phyloP scores from a whole-genome alignment of 2,797 vertebrate species.

The Gallirallus australis region DNA sequence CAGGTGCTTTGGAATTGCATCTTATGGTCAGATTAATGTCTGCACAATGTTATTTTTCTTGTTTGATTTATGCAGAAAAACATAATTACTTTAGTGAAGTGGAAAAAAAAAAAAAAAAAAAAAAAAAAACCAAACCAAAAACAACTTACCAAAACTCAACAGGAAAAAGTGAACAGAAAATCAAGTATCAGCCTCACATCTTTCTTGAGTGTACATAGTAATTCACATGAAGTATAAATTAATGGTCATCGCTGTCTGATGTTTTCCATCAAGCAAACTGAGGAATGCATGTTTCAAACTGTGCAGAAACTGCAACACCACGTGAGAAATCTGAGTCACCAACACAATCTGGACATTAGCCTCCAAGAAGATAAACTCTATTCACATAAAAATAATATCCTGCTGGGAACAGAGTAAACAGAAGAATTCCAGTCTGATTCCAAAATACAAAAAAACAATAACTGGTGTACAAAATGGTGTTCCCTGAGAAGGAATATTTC shows the following conservation, averaged over 20 bases:
- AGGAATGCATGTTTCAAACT: background rate
- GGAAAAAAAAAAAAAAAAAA: background rate
- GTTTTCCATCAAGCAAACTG: background rate
- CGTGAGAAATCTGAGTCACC: background rate
- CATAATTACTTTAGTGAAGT: background rate
- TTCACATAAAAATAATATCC: background rate
- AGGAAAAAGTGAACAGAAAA: background rate
- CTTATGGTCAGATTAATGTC: background rate
- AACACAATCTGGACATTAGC: background rate
- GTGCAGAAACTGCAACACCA: background rate
- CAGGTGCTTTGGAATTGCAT: background rate
- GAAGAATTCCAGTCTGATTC: background rate
- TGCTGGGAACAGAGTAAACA: background rate
- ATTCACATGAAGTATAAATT: background rate
- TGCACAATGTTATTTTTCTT: background rate
- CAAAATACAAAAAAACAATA: background rate
- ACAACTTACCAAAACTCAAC: background rate
- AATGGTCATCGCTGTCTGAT: background rate
- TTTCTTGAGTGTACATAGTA: background rate
- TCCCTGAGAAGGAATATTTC: background rate
- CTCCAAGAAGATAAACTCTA: background rate
- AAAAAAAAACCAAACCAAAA: background rate
- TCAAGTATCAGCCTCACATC: background rate
- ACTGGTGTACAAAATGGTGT: background rate
- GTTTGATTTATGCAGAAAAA: background rate